phyloP scores from a whole-genome alignment of 2,797 vertebrate genomes.

The Xiphorhynchus erythropygius region DNA sequence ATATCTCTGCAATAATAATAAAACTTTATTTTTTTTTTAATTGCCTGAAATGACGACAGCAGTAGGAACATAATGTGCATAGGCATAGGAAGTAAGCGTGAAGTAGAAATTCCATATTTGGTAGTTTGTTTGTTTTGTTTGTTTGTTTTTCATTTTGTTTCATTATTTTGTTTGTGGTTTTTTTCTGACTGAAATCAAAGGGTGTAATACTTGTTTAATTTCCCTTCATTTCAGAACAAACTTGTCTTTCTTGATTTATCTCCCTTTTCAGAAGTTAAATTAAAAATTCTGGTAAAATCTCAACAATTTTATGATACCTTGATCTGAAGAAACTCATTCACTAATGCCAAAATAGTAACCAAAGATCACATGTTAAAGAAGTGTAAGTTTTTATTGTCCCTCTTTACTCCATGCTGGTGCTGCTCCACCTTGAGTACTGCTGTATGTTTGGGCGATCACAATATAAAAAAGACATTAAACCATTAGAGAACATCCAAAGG shows the following conservation, averaged over 20 bases:
- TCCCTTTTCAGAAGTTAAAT: background rate
- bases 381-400: background rate
- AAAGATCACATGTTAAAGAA: background rate
- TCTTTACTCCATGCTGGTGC: background rate
- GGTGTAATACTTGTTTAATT: background rate
- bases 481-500: background rate
- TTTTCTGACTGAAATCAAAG: background rate
- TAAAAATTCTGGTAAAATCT: background rate
- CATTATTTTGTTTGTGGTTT: background rate
- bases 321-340: background rate
- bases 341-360: background rate
- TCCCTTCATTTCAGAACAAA: background rate
- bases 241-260: background rate
- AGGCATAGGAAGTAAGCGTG: background rate
- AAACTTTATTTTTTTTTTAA: background rate
- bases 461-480: background rate
- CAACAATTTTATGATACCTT: background rate
- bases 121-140: background rate
- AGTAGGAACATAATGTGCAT: background rate
- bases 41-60: background rate
- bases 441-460: background rate
- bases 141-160: background rate
- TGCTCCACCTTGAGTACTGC: rapidly evolving
- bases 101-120: background rate
- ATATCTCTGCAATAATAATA: background rate